Evolutionary conservation across 2,888 invertebrate species (phyloP).

Genomic region (Conistra vaccinii): DNA sequence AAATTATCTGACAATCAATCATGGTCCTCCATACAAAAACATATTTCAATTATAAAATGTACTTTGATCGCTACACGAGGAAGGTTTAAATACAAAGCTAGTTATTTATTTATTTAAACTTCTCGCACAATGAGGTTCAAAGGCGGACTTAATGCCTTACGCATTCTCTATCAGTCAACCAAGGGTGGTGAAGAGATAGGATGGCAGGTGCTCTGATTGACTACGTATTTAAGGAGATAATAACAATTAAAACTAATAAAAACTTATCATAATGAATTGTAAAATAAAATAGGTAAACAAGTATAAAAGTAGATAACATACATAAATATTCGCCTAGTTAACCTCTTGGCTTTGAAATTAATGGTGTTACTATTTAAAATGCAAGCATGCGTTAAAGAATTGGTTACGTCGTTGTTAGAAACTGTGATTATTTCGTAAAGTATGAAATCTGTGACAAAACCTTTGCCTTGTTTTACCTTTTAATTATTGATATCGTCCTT

Average conservation of each 20-base stretch:
- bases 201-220: no score
- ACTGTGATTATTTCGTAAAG: not conserved
- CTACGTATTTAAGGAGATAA: no score
- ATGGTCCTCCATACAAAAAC: slow-evolving; percentile 17
- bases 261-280: no score
- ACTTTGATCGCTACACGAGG: slow-evolving; percentile 40
- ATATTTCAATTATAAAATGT: slow-evolving; percentile 22
- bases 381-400: slow-evolving; percentile 13
- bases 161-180: no score
- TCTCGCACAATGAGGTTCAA: no score
- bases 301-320: no score
- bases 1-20: slow-evolving; percentile 28
- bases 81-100: slow-evolving; percentile 28
- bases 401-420: not conserved
- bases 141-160: no score
- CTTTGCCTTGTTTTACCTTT: not conserved
- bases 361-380: slow-evolving; percentile 24
- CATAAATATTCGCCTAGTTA: no score
- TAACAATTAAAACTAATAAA: no score
- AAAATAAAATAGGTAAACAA: no score
- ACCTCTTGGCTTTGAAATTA: slow-evolving; percentile 49
- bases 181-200: no score
- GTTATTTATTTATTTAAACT: no score
- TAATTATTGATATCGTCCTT: not conserved
- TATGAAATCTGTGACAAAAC: not conserved